Evolutionary conservation across 2,113 vertebrate species (phyloP).

Genomic region (Daphoenositta chrysoptera): DNA sequence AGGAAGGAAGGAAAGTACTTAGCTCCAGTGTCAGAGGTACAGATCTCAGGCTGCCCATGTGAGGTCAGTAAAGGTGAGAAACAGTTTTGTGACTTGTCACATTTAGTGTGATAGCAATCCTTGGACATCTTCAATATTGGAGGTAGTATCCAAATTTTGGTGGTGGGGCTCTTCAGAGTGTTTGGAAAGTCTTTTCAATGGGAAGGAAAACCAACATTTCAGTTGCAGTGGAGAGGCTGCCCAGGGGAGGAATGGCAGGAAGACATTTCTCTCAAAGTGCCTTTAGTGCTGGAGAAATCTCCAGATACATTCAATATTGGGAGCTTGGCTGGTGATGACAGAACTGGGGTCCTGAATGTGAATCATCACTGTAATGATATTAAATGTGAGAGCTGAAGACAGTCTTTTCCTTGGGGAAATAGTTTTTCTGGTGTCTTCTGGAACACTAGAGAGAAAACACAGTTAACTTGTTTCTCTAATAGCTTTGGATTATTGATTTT

Average conservation of each 20-base stretch:
- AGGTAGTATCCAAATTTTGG: not conserved
- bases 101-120: not conserved
- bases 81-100: not conserved
- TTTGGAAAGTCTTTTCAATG: not conserved
- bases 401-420: not conserved
- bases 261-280: not conserved
- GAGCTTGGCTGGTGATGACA: not conserved
- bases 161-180: not conserved
- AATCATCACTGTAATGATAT: not conserved
- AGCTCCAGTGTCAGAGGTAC: not conserved
- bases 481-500: not conserved
- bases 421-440: not conserved
- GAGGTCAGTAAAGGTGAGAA: not conserved
- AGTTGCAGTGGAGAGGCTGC: not conserved
- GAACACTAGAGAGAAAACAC: not conserved
- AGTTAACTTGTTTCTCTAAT: not conserved
- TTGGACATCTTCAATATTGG: not conserved
- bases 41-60: not conserved
- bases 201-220: not conserved
- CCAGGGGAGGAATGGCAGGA: not conserved
- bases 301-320: not conserved
- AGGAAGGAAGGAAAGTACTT: too few relatives aligned
- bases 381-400: not conserved
- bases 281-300: not conserved
- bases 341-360: not conserved